Conservation (phyloP, 2,113 vertebrate genomes). For the Lucifuga dentata region DNA sequence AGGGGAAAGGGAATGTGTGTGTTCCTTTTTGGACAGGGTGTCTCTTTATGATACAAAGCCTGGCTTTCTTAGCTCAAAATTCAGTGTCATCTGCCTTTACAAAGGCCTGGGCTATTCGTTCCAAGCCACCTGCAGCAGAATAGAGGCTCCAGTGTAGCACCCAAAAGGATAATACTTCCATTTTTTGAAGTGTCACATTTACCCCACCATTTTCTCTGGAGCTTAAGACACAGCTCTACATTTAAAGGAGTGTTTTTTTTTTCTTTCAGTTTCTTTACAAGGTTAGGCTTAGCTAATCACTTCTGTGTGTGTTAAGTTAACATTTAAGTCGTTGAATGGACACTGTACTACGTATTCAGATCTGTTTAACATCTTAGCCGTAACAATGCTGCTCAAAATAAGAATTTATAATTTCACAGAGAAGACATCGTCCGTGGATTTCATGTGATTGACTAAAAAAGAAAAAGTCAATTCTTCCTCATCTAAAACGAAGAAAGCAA, state of each 20-base stretch:
- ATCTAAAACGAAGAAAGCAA: too few species aligned
- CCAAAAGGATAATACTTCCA: slow-evolving; percentile 71
- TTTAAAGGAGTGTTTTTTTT: slow-evolving; percentile 26
- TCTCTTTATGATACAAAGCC: slow-evolving; percentile 81
- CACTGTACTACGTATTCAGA: slow-evolving; percentile 11
- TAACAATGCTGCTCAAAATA: slow-evolving; percentile 1
- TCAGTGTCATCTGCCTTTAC: slow-evolving; percentile 81
- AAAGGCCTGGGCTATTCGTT: slow-evolving; percentile 74
- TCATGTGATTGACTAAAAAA: not conserved
- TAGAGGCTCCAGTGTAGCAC: slow-evolving; percentile 76
- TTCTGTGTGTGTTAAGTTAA: not conserved
- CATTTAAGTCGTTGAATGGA: not conserved
- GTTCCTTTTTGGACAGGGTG: slow-evolving; percentile 69
- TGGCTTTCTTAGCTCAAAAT: slow-evolving; percentile 81
- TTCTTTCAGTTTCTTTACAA: slow-evolving; percentile 22
- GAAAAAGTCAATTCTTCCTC: too few species aligned
- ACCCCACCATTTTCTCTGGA: slow-evolving; percentile 57
- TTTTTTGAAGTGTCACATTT: slow-evolving; percentile 65
- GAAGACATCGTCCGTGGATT: slow-evolving; percentile 13
- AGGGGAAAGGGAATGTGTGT: slow-evolving; percentile 62
- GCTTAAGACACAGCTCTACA: slow-evolving; percentile 30
- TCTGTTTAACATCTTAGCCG: slow-evolving; percentile 8
- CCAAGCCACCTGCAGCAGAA: slow-evolving; percentile 79
- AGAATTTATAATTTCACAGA: not conserved
- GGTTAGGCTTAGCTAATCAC: not conserved